Evolutionary conservation across 1,140 invertebrate genomes (phyloP).

Genomic region (Neoseiulus cucumeris): DNA sequence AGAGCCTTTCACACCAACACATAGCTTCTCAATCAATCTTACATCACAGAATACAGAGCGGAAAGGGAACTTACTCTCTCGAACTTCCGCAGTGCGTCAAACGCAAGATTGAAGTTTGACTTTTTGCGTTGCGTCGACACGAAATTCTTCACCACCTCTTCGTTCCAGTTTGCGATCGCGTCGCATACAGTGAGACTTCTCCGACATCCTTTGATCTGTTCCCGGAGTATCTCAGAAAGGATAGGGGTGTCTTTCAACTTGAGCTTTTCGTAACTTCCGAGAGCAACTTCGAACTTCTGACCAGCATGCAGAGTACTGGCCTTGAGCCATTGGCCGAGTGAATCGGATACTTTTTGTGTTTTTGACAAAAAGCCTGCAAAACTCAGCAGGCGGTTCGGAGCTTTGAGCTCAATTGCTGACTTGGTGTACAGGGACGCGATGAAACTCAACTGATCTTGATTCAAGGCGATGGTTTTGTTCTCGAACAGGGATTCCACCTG

Average conservation of each 20-base stretch:
- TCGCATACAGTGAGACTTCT: neutral
- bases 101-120: neutral
- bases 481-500: conserved; percentile 1
- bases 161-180: neutral
- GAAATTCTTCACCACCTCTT: neutral
- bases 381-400: neutral
- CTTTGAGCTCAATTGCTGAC: neutral
- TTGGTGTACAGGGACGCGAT: neutral
- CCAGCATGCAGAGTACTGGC: neutral
- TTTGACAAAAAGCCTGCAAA: neutral
- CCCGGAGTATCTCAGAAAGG: neutral
- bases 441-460: conserved; percentile 3
- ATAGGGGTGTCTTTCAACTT: conserved; percentile 26
- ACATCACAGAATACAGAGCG: too few species aligned
- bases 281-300: conserved; percentile 10
- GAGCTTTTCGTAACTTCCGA: conserved; percentile 21
- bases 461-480: neutral
- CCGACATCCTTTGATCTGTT: neutral
- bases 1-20: too few species aligned
- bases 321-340: conserved; percentile 1
- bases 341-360: neutral
- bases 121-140: neutral
- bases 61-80: neutral
- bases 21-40: too few species aligned
- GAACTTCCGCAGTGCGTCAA: neutral